Percentiles rank a stretch among this genome's conserved stretches.
phyloP scores from a whole-genome alignment of 30 jellyfish, hydroid and myxozoan genomes.

The Cassiopea xamachana region DNA sequence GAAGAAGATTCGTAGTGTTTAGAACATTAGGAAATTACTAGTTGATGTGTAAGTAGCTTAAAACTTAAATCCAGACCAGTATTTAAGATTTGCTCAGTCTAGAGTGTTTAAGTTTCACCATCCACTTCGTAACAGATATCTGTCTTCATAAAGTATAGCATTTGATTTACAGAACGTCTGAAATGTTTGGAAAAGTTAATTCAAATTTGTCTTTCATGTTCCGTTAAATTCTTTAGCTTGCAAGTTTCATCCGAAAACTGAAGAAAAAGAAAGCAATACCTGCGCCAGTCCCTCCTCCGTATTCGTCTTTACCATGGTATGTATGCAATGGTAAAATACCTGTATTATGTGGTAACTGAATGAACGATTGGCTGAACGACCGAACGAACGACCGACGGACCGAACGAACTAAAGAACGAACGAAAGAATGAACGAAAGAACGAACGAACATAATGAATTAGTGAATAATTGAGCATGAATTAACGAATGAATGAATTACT shows the following conservation, averaged over 20 bases:
- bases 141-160: too few relatives aligned
- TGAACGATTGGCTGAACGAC: neutral
- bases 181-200: too few relatives aligned
- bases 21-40: too few relatives aligned
- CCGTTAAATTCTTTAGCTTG: neutral
- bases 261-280: slow-evolving; percentile 40
- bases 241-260: slow-evolving; percentile 21
- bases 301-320: slow-evolving; percentile 38
- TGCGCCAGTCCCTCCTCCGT: slow-evolving; percentile 65
- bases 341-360: neutral
- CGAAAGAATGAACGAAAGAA: neutral
- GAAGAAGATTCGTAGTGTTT: too few relatives aligned
- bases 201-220: too few relatives aligned
- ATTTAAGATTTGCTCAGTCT: too few relatives aligned
- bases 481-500: neutral
- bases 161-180: too few relatives aligned
- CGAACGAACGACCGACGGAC: neutral
- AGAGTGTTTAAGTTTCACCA: too few relatives aligned
- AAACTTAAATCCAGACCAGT: too few relatives aligned
- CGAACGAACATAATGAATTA: neutral
- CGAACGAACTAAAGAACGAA: neutral
- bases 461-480: neutral
- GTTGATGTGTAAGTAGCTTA: too few relatives aligned
- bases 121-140: too few relatives aligned
- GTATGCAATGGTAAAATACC: neutral